Evolutionary conservation across 2,113 vertebrate genomes (phyloP), one percentile per base, ranked within the genome.

Genomic region (Channa maculata): DNA sequence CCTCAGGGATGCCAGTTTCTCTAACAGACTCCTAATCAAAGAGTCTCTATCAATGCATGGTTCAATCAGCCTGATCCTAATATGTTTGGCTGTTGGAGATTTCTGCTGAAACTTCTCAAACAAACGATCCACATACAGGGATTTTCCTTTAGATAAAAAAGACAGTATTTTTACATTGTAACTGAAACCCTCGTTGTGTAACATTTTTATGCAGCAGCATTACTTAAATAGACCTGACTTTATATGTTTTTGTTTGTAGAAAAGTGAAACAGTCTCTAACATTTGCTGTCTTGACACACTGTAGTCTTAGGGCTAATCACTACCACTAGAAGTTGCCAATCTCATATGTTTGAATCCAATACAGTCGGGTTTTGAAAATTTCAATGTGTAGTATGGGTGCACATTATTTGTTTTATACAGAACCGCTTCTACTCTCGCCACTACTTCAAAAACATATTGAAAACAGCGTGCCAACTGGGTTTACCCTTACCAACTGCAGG

Each of bases 401-500:
- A 41, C 6, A 41, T 41, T 4, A 4, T 41, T 4, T 41, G 39
- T 41, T 49, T 50, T 51, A 55, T 4, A 24, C 1, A 65, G 43
- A 36, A 33, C 5, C 11, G 37, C 46, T 41, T 2, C 3, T 4
- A 24, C 39, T 46, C 1, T n/a, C 38, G 38, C 5, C 49, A 41
- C 49, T 59, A 36, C 11, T 54, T 0, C 13, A 44, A 2, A 37
- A 72, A 34, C 0, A 63, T 60, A 48, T 63, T 43, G 2, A 24
- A 49, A 12, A 41, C 10, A 6, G 3, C 57, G 43, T 41, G 11
- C 0, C 0, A 43, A 5, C 48, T 8, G 14, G 12, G 3, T 12
- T 34, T 11, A 1, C 10, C 5, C 75, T 90, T 76, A 95, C 94
- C 94, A 62, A 95, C 94, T 82, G 94, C 92, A 68, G 94, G 89